Conservation (phyloP, 2,888 invertebrate genomes). For the Philereme vetulata region DNA sequence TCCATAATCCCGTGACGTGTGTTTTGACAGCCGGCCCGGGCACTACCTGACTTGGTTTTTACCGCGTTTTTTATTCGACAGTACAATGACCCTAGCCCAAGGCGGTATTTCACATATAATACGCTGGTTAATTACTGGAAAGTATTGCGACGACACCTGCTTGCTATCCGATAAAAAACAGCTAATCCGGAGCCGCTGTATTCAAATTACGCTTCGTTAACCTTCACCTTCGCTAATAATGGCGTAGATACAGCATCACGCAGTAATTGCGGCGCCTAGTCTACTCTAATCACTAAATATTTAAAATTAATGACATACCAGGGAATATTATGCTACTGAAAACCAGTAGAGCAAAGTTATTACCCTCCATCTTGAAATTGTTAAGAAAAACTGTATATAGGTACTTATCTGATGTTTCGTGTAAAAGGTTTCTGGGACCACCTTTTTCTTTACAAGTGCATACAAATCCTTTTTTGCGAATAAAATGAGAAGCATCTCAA, state of each 20-base stretch:
- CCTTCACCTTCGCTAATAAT: constrained; percentile 58
- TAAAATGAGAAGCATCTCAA: not conserved
- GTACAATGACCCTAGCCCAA: constrained; percentile 64
- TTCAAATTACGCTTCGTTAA: constrained; percentile 66
- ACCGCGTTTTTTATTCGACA: constrained; percentile 51
- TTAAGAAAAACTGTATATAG: too few relatives aligned
- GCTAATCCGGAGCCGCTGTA: constrained; percentile 61
- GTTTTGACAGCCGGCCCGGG: constrained; percentile 70
- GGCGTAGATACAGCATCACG: constrained; percentile 24
- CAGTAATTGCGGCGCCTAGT: constrained; percentile 6
- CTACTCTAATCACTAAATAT: not conserved
- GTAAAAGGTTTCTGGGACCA: not conserved
- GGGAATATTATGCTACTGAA: too few relatives aligned
- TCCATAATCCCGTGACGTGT: constrained; percentile 79
- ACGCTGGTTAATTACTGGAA: constrained; percentile 76
- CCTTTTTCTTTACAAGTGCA: not conserved
- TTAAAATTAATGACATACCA: not conserved
- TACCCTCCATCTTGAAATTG: too few relatives aligned
- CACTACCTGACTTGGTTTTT: constrained; percentile 60
- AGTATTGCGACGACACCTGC: constrained; percentile 63
- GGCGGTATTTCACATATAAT: constrained; percentile 71
- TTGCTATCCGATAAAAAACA: constrained; percentile 60
- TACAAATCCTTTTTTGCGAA: not conserved
- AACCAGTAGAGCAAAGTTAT: not conserved
- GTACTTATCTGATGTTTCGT: too few relatives aligned